A percentile compares a stretch with the other conserved stretches of the same genome.
These are phyloP conservation scores for Clarias batrachus DNA, from an alignment of 2,113 vertebrate genomes.

Conservation along the genomic window DNA sequence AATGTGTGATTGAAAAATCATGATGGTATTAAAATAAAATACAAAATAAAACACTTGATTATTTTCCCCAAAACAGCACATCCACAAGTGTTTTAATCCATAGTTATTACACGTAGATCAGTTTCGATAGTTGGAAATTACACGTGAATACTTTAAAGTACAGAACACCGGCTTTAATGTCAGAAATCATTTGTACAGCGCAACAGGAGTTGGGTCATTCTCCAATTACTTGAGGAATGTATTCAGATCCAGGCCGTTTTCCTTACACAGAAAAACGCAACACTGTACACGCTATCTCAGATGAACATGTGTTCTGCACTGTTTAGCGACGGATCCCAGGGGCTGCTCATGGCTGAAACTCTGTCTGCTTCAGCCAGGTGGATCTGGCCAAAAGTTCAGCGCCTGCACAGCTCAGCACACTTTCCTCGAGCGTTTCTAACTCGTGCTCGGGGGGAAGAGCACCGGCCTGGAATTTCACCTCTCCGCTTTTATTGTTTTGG, in stretches of 20 bases:
- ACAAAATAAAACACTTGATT: not conserved
- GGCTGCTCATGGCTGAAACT: slow-evolving; percentile 65
- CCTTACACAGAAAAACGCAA: not conserved
- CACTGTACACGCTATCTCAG: not conserved
- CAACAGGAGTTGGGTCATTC: not conserved
- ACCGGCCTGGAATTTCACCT: slow-evolving; percentile 22
- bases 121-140: not conserved
- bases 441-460: slow-evolving; percentile 6
- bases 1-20: not conserved
- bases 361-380: slow-evolving; percentile 66
- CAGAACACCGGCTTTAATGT: not conserved
- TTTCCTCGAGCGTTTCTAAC: slow-evolving; percentile 36
- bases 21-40: no score
- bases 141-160: not conserved
- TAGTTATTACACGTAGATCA: not conserved
- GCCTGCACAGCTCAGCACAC: slow-evolving; percentile 54
- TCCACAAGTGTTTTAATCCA: not conserved
- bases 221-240: not conserved
- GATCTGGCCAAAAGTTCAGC: slow-evolving; percentile 73
- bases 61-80: not conserved
- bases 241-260: slow-evolving; percentile 10
- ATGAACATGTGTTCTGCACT: slow-evolving; percentile 57
- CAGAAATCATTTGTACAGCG: not conserved
- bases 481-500: slow-evolving; percentile 24
- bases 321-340: slow-evolving; percentile 65